Evolutionary conservation across 1,140 invertebrate genomes (phyloP), one percentile per base, ranked within the genome.

Genomic region (Macrobrachium nipponense): DNA sequence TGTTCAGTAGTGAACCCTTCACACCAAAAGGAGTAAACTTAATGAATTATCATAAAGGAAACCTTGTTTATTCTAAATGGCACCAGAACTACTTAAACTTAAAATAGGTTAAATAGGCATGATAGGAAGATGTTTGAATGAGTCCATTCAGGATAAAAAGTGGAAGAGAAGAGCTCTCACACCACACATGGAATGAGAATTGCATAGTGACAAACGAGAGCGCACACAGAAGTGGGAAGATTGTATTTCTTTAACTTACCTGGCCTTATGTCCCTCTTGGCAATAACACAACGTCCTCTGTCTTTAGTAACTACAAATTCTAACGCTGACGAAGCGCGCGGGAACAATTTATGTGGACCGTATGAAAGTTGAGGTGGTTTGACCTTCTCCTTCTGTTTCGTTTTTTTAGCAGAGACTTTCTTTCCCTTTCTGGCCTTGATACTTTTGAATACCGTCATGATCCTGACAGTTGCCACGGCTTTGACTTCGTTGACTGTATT

Each of bases 241-340:
- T 4, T 36, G 27, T 36, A 2, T 36, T 36, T 36, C 27, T 36
- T 36, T 51, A 15, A 66, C 87, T 80, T 36, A 83, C 88, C 88
- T n/a, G 87, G 75, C 27, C 79, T 86, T 44, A 89, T 89, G 64
- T 87, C 83, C 68, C 80, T 82, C 77, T 86, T 89, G 20, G 88
- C 88, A 15, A 89, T 70, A 70, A 85, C 78, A 15, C 73, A 80
- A 15, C 88, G 82, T 43, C 87, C 88, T 70, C 80, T 83, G 27
- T 59, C 77, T 17, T 82, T 68, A 17, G 77, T 82, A 36, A 80
- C 64, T 23, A 82, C 20, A 23, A 89, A 81, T 60, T 82, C 82
- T 7, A 89, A 62, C 3, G 86, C 88, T 20, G 80, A 68, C 8
- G 80, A 87, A 5, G 86, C 88, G 18, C 80, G 68, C 11, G 77